Evolutionary conservation across 2,113 vertebrate species (phyloP), one percentile per base, ranked within the genome.

Genomic region (Dicrurus megarhynchus): DNA sequence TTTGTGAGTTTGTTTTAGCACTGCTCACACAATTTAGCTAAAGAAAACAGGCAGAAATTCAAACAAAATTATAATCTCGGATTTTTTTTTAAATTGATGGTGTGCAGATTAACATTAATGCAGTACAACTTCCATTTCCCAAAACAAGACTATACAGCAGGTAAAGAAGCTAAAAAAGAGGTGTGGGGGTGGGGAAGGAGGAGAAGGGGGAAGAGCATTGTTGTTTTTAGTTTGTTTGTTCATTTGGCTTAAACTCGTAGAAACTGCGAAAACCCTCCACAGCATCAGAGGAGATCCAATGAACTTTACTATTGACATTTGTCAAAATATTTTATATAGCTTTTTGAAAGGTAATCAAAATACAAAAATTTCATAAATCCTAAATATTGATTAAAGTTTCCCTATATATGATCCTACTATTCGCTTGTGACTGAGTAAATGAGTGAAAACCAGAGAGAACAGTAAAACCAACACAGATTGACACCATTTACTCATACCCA

Each of bases 111-210:
- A 52, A 63, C 82, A 64, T 46, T 69, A 73, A 71, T 44, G 5
- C 26, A 49, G 12, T 13, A 30, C 11, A 49, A 59, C 6, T 55
- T 70, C 59, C 1, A 9, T 68, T 74, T 94, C 6, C 22, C 11
- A 53, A 69, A 78, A 27, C 21, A 35, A 93, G 18, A 53, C 13
- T 39, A 22, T 12, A 39, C 5, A 57, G 6, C 5, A 63, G 10
- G 11, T 11, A 71, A 65, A 9, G 11, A 77, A 50, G 27, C 10
- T 67, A 73, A 77, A 41, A 73, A 41, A 33, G 20, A 3, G 11
- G 5, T 1, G 0, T 1, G 4, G 5, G 2, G 4, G 1, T 5
- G 5, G 2, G 6, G 33, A 4, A 15, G 13, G 23, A 8, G 47
- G 49, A 7, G 7, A 49, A 8, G 10, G 4, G 33, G 10, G 11